These are phyloP conservation scores for Halichoerus grypus DNA, from an alignment of 2,113 vertebrate genomes.

Conservation along the genomic window DNA sequence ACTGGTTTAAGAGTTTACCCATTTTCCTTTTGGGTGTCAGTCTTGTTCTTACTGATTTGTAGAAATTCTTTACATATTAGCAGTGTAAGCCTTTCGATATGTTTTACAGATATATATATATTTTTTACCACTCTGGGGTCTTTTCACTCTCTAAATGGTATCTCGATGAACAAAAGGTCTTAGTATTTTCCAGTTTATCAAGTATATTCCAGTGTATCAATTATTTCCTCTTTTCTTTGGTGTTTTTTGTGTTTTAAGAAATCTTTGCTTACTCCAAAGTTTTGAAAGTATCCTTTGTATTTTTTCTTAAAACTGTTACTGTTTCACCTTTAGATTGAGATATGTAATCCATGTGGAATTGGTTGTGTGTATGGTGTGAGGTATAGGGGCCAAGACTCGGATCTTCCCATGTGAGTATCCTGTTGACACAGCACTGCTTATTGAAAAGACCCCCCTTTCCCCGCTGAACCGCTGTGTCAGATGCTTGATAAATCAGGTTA, in stretches of 20 bases:
- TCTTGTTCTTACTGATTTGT: not conserved
- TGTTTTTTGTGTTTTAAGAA: constrained; percentile 34
- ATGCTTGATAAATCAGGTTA: not conserved
- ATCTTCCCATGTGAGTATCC: not conserved
- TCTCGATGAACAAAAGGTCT: not conserved
- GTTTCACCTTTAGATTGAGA: not conserved
- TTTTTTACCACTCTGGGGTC: not conserved
- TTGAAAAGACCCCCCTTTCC: constrained; percentile 5
- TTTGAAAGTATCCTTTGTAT: not conserved
- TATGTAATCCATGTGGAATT: not conserved
- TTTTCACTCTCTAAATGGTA: not conserved
- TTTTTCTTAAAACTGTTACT: not conserved
- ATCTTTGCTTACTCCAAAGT: not conserved
- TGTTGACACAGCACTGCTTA: not conserved
- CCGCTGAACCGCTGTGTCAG: not conserved
- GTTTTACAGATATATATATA: not conserved
- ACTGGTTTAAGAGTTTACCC: not conserved
- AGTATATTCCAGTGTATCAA: not conserved
- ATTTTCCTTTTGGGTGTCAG: not conserved
- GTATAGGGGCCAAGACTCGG: not conserved
- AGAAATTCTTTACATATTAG: not conserved
- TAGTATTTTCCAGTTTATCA: constrained; percentile 38
- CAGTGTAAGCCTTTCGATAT: not conserved
- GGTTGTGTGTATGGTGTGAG: not conserved
- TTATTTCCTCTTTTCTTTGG: not conserved